Percentiles rank a stretch among this genome's conserved stretches.
These are phyloP conservation scores for Bombylius major DNA, from an alignment of 2,888 invertebrate genomes.

Conservation along the genomic window DNA sequence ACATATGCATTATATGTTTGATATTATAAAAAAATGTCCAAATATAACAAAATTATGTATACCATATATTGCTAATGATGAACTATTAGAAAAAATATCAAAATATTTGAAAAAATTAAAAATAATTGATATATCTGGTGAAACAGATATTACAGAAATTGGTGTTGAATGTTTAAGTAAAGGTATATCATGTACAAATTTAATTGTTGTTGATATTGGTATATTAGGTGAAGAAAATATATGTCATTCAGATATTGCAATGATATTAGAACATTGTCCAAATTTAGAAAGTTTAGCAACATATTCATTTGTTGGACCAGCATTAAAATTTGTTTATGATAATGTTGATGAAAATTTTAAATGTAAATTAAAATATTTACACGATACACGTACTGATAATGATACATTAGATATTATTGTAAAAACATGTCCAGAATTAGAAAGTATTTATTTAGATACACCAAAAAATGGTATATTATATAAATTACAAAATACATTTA, in stretches of 20 bases:
- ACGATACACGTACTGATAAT: conserved; percentile 49
- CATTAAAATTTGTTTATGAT: conserved; percentile 44
- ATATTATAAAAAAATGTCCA: conserved; percentile 46
- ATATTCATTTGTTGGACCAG: conserved; percentile 54
- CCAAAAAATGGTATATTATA: conserved; percentile 44
- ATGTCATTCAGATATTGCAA: conserved; percentile 50
- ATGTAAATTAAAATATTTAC: conserved; percentile 53
- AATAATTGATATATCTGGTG: conserved; percentile 55
- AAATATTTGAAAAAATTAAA: conserved; percentile 44
- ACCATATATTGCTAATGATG: conserved; percentile 58
- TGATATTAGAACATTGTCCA: conserved; percentile 48
- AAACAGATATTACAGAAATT: conserved; percentile 53
- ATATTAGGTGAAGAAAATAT: conserved; percentile 57
- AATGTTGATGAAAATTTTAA: conserved; percentile 43
- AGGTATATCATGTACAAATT: conserved; percentile 41
- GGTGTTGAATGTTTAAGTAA: conserved; percentile 46
- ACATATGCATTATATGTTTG: conserved; percentile 47
- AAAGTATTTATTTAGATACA: conserved; percentile 52
- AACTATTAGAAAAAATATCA: conserved; percentile 47
- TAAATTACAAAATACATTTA: conserved; percentile 33
- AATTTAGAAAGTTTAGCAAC: conserved; percentile 51
- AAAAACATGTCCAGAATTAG: conserved; percentile 47
- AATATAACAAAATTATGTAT: conserved; percentile 49
- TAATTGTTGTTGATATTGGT: conserved; percentile 53
- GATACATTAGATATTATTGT: conserved; percentile 47